Evolutionary conservation across 1,140 invertebrate species (phyloP).

Genomic region (Halictus rubicundus): DNA sequence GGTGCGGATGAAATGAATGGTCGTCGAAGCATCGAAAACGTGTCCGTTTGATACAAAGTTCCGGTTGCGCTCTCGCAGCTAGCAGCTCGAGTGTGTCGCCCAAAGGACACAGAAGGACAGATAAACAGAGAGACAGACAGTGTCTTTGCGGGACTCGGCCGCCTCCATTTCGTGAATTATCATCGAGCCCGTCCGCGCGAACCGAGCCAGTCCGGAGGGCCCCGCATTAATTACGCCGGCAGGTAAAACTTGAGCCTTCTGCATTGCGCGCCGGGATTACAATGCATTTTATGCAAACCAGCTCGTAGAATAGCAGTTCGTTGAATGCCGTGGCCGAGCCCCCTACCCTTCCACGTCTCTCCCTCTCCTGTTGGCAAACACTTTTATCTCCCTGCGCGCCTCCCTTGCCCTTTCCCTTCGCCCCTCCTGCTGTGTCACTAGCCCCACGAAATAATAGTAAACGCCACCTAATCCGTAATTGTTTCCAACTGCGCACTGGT

Average conservation of each 20-base stretch:
- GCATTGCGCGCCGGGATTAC: slow-evolving; percentile 50
- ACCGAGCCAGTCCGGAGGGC: not conserved
- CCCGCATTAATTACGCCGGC: slow-evolving; percentile 47
- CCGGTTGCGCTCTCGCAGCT: no score
- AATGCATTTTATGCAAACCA: slow-evolving; percentile 58
- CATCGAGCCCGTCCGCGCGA: slow-evolving; percentile 29
- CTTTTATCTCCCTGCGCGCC: not conserved
- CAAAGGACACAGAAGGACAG: no score
- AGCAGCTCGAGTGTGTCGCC: no score
- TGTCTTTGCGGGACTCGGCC: no score
- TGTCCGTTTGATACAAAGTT: no score
- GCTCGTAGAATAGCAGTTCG: slow-evolving; percentile 47
- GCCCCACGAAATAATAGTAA: slow-evolving; percentile 9
- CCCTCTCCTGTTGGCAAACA: no score
- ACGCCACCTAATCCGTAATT: not conserved
- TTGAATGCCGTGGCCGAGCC: slow-evolving; percentile 37
- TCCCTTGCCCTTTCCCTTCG: not conserved
- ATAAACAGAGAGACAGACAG: no score
- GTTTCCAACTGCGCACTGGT: not conserved
- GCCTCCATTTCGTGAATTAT: slow-evolving; percentile 36
- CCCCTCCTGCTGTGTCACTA: not conserved
- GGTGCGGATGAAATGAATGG: no score
- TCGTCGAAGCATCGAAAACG: no score
- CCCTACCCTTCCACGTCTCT: not conserved
- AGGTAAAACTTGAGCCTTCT: slow-evolving; percentile 57